A percentile compares a stretch with the other conserved stretches of the same genome.
phyloP scores from a whole-genome alignment of 2,113 vertebrate genomes.

The Strigops habroptila region DNA sequence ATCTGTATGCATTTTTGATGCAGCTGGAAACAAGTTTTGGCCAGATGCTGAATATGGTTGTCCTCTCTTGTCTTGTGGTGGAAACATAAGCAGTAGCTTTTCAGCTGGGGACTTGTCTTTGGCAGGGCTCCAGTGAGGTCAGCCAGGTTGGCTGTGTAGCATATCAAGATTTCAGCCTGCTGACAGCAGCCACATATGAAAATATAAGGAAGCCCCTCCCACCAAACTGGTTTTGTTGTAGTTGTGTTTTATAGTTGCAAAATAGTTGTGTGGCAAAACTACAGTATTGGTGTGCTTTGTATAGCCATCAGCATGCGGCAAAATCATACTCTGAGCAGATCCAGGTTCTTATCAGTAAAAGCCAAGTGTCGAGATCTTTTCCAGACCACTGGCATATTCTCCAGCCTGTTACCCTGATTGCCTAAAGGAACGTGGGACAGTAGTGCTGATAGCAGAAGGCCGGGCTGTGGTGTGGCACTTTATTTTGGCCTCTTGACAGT shows the following conservation, averaged over 20 bases:
- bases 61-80: not conserved
- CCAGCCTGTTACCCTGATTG: not conserved
- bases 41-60: not conserved
- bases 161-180: conserved; percentile 30
- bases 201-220: conserved; percentile 29
- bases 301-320: not conserved
- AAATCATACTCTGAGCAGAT: not conserved
- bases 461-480: not conserved
- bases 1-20: not conserved
- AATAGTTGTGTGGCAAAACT: not conserved
- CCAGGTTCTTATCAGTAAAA: conserved; percentile 14
- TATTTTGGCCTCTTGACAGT: conserved; percentile 18
- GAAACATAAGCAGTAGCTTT: not conserved
- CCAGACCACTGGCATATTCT: conserved; percentile 21
- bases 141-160: not conserved
- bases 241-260: conserved; percentile 25
- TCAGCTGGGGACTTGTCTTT: conserved; percentile 18
- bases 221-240: conserved; percentile 30
- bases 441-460: conserved; percentile 13
- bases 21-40: not conserved
- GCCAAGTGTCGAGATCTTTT: not conserved
- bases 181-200: conserved; percentile 39
- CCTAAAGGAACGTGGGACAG: not conserved
- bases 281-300: not conserved
- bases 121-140: conserved; percentile 7